A percentile compares a stretch with the other conserved stretches of the same genome.
Evolutionary conservation across 2,888 invertebrate species (phyloP).

Genomic region (Xylophagus ater): DNA sequence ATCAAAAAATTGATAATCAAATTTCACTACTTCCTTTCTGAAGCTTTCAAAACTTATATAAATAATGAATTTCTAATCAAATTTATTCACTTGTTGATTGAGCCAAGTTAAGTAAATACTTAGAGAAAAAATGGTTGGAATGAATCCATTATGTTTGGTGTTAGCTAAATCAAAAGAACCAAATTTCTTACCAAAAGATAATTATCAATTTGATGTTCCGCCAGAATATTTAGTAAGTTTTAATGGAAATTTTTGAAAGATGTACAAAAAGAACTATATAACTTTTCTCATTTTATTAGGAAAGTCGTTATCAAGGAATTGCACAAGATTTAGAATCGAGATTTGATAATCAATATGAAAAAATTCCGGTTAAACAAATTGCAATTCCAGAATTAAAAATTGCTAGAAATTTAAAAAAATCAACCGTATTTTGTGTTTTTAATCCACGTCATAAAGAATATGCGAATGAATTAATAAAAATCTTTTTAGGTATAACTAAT

Average conservation of each 20-base stretch:
- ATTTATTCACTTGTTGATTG: too few species aligned
- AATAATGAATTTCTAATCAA: too few species aligned
- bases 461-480: slow-evolving; percentile 29
- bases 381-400: slow-evolving; percentile 26
- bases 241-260: background rate
- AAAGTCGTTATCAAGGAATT: slow-evolving; percentile 21
- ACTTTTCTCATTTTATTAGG: background rate
- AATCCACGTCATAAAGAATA: slow-evolving; percentile 31
- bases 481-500: slow-evolving; percentile 23
- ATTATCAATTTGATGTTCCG: slow-evolving; percentile 10
- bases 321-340: slow-evolving; percentile 19
- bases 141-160: too few species aligned
- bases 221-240: slow-evolving; percentile 7
- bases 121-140: too few species aligned
- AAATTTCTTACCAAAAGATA: slow-evolving; percentile 10
- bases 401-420: slow-evolving; percentile 23
- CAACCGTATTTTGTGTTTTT: slow-evolving; percentile 34
- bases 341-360: slow-evolving; percentile 19
- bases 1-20: too few species aligned
- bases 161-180: slow-evolving; percentile 11
- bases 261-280: background rate
- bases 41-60: too few species aligned
- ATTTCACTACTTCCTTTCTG: too few species aligned
- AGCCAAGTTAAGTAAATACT: too few species aligned
- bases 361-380: slow-evolving; percentile 20